Evolutionary conservation across 2,797 vertebrate species (phyloP).

Genomic region (Cossypha caffra): DNA sequence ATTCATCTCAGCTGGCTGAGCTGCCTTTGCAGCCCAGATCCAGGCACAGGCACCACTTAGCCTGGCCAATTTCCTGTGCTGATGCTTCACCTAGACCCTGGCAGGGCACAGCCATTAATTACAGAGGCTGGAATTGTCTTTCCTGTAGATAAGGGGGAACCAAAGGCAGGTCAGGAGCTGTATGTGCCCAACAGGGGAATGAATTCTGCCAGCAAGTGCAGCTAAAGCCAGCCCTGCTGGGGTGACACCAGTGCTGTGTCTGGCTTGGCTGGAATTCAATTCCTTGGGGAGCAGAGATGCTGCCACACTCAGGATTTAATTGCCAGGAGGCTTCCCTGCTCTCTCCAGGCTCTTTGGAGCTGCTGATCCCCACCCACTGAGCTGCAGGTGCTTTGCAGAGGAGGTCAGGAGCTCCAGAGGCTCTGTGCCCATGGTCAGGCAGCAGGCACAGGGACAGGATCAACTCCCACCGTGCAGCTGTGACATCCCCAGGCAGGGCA

Average conservation of each 20-base stretch:
- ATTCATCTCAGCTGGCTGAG: neutral
- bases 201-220: neutral
- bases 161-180: constrained; percentile 20
- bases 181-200: neutral
- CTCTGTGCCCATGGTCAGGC: accelerated
- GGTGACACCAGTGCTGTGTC: accelerated
- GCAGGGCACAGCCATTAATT: constrained; percentile 16
- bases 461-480: accelerated
- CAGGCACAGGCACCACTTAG: neutral
- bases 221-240: neutral
- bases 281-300: neutral
- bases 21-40: neutral
- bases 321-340: neutral
- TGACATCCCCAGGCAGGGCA: neutral
- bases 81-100: neutral
- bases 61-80: constrained; percentile 7
- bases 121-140: constrained; percentile 35
- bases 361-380: neutral
- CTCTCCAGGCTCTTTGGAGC: neutral
- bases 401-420: neutral
- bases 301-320: neutral
- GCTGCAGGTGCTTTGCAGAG: neutral
- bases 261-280: neutral
- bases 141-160: constrained; percentile 7
- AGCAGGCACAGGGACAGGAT: neutral